Evolutionary conservation across 1,140 invertebrate genomes (phyloP).

Genomic region (Brachionus paranguensis): DNA sequence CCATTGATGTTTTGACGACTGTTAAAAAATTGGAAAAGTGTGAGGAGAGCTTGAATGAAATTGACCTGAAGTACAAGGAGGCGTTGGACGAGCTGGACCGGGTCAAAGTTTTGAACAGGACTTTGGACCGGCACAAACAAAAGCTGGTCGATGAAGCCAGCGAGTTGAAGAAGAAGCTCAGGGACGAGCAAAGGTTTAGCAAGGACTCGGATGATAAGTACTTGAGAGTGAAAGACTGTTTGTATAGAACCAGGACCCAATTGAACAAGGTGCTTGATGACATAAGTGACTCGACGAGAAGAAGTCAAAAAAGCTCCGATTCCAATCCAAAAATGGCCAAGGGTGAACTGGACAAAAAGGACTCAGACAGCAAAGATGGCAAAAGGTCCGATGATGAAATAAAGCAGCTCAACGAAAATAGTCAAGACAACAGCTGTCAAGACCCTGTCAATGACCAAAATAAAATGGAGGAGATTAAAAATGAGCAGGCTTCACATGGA

Average conservation of each 20-base stretch:
- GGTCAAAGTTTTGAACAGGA: background rate
- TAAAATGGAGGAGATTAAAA: background rate
- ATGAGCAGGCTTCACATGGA: background rate
- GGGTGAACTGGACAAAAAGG: background rate
- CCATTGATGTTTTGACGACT: background rate
- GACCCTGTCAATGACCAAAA: background rate
- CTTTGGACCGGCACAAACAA: constrained; percentile 5
- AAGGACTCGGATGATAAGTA: constrained; percentile 35
- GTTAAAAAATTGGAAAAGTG: constrained; percentile 35
- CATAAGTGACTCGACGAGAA: constrained; percentile 16
- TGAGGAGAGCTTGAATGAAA: background rate
- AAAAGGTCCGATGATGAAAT: background rate
- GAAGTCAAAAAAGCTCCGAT: background rate
- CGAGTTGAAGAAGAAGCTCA: constrained; percentile 14
- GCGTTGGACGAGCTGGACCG: background rate
- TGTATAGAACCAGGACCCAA: constrained; percentile 12
- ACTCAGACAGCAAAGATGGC: background rate
- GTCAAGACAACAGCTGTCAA: background rate
- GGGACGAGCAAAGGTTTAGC: constrained; percentile 16
- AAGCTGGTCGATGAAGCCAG: background rate
- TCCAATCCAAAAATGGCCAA: background rate
- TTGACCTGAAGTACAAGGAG: constrained; percentile 15
- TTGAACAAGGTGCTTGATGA: constrained; percentile 30
- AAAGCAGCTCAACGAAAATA: background rate
- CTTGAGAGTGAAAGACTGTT: background rate